Percentiles rank a stretch among this genome's conserved stretches.
phyloP scores from a whole-genome alignment of 2,113 vertebrate species.

The Myiozetetes cayanensis region DNA sequence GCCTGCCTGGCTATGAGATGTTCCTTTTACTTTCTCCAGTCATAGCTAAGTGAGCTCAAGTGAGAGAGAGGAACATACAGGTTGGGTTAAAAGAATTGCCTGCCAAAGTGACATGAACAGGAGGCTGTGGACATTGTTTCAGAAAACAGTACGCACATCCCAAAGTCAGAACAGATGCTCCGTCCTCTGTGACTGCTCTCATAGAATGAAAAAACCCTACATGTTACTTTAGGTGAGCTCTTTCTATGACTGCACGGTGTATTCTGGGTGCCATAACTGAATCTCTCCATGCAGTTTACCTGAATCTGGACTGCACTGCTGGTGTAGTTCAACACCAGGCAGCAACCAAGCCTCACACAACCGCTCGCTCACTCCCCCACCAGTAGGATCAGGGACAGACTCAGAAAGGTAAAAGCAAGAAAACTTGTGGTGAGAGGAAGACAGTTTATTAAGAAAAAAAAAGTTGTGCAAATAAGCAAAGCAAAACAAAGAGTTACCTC shows the following conservation, averaged over 20 bases:
- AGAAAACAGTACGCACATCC: rapidly evolving
- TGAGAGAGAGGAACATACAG: background rate
- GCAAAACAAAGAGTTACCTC: background rate
- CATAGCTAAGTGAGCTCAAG: background rate
- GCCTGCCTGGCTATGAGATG: background rate
- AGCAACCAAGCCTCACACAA: background rate
- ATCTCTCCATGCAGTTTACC: background rate
- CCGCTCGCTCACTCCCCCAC: rapidly evolving
- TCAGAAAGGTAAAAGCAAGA: background rate
- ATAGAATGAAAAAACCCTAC: background rate
- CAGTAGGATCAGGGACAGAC: background rate
- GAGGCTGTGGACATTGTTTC: background rate
- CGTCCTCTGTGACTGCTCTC: background rate
- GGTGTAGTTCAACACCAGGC: background rate
- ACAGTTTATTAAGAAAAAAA: background rate
- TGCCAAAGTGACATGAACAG: rapidly evolving
- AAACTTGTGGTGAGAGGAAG: background rate
- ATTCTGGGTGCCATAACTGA: background rate
- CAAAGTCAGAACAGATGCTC: background rate
- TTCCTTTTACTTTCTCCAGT: background rate
- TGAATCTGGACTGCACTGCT: background rate
- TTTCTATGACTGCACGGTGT: background rate
- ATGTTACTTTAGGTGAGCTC: background rate
- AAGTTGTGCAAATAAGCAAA: background rate
- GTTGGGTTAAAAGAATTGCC: background rate